Evolutionary conservation across 92 coral and sea anemone species (phyloP).

Genomic region (Epizoanthus ramosus): DNA sequence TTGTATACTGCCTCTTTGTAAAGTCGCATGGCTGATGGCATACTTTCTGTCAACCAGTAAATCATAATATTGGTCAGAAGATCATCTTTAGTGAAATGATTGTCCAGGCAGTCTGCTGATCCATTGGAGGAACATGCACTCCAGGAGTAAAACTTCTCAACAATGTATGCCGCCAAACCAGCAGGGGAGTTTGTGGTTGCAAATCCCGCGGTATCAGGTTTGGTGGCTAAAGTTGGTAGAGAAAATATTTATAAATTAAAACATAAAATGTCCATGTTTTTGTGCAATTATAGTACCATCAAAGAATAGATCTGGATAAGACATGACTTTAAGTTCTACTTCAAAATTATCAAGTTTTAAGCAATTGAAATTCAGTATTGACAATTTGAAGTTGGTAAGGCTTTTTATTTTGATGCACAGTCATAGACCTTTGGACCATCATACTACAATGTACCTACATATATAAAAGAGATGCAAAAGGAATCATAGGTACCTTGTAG

Average conservation of each 20-base stretch:
- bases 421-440: no score
- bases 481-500: constrained; percentile 75
- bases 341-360: no score
- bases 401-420: no score
- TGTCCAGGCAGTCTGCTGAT: constrained; percentile 71
- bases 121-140: constrained; percentile 73
- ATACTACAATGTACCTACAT: no score
- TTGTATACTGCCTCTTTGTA: constrained; percentile 59
- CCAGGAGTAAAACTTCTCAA: constrained; percentile 84
- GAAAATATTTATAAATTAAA: background rate
- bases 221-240: constrained; percentile 55
- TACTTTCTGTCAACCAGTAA: constrained; percentile 81
- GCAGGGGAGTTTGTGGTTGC: constrained; percentile 87
- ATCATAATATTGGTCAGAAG: constrained; percentile 81
- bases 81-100: constrained; percentile 81
- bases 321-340: no score
- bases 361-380: no score
- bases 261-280: no score
- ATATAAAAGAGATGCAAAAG: no score
- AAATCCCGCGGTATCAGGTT: constrained; percentile 83
- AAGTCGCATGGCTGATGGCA: constrained; percentile 79
- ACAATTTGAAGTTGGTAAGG: no score
- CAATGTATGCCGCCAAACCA: constrained; percentile 84
- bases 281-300: no score
- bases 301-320: no score